A percentile compares a stretch with the other conserved stretches of the same genome.
phyloP scores from a whole-genome alignment of 2,113 vertebrate species.

The Hippocampus zosterae region DNA sequence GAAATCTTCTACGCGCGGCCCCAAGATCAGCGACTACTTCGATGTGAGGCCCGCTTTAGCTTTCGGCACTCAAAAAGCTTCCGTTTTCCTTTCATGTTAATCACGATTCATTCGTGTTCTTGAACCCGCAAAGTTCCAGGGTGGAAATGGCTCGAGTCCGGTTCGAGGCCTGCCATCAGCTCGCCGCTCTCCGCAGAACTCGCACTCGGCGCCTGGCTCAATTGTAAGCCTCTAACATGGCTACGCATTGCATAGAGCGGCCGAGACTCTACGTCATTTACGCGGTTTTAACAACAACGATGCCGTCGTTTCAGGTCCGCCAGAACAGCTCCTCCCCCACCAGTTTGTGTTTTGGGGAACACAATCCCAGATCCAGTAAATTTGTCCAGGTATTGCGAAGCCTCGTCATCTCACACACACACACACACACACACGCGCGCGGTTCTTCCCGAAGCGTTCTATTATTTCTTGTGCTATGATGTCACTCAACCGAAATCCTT shows the following conservation, averaged over 20 bases:
- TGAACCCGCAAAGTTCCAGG: slow-evolving; percentile 80
- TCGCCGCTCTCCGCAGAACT: slow-evolving; percentile 94
- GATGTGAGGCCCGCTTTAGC: slow-evolving; percentile 77
- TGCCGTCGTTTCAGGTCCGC: slow-evolving; percentile 74
- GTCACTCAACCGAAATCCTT: background rate
- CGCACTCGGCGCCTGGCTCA: slow-evolving; percentile 89
- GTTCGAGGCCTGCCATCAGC: slow-evolving; percentile 88
- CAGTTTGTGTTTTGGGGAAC: slow-evolving; percentile 91
- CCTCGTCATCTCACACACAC: background rate
- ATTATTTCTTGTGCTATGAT: background rate
- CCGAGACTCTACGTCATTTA: background rate
- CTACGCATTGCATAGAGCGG: background rate
- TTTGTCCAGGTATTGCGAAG: slow-evolving; percentile 82
- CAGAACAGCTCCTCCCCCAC: slow-evolving; percentile 98
- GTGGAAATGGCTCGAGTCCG: slow-evolving; percentile 95
- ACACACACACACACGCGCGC: background rate
- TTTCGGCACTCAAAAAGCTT: background rate
- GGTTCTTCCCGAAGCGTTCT: background rate
- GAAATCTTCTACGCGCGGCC: slow-evolving; percentile 86
- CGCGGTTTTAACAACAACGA: background rate
- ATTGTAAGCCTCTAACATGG: slow-evolving; percentile 77
- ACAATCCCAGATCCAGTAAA: slow-evolving; percentile 92
- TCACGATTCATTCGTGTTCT: background rate
- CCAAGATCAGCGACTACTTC: slow-evolving; percentile 99
- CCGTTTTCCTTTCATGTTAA: background rate